Evolutionary conservation across 1,140 invertebrate genomes (phyloP), one percentile per base, ranked within the genome.

Genomic region (Atta cephalotes): DNA sequence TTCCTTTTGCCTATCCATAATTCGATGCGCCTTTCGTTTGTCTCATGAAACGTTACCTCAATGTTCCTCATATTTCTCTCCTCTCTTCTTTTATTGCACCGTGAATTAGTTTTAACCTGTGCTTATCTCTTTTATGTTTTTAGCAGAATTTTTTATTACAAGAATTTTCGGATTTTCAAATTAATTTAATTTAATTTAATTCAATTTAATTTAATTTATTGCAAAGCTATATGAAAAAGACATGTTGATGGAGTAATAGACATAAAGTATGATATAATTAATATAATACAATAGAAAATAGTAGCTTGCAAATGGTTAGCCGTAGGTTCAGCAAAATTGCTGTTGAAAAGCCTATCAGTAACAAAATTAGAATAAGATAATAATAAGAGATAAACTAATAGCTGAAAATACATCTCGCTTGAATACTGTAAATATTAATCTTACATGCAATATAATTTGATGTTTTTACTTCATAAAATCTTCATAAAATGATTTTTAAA

Each of bases 1-100:
- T 12, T 66, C 25, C 14, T n/a, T 12, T 45, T 45, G 28, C 60
- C 81, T 87, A 78, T 79, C 63, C 45, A 71, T 53, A 77, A 77
- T 85, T 70, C 66, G 85, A 12, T 12, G 56, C 39, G 35, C 18
- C 45, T 56, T 58, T 82, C 53, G 39, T 49, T 70, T 71, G 77
- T 70, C 68, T 74, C 45, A 65, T 16, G 3, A 21, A 56, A 45
- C 49, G 39, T 28, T 80, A 21, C 9, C 4, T 16, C 45, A 10
- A 66, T 56, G 21, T 58, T 79, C 31, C 18, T 14, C 45, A 51
- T 45, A 45, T 39, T 62, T 63, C 28, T 74, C n/a, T 74, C 28
- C 31, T 35, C 28, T 58, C 51, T 18, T 9, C 28, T 72, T 63
- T 82, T 16, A 31, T 74, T 62, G 12, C 72, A 71, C 25, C 12